Evolutionary conservation across 2,113 vertebrate genomes (phyloP).

Genomic region (Protobothrops mucrosquamatus): DNA sequence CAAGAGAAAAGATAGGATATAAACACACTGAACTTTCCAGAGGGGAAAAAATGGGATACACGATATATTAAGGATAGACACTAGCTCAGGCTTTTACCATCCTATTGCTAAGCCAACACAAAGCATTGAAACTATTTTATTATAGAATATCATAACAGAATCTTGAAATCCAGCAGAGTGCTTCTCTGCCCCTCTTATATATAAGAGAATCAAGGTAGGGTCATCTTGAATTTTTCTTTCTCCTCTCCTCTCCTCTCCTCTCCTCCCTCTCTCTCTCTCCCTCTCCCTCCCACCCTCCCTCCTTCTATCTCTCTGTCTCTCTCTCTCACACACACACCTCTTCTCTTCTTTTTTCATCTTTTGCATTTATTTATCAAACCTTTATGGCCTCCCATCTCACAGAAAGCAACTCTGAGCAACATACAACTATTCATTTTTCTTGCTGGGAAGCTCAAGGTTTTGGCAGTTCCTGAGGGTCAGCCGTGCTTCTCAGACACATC

Average conservation of each 20-base stretch:
- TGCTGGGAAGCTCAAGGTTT: conserved; percentile 27
- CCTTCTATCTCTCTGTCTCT: not conserved
- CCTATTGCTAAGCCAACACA: not conserved
- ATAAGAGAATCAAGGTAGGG: not conserved
- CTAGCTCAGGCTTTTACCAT: not conserved
- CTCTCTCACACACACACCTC: not conserved
- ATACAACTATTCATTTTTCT: not conserved
- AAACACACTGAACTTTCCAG: not conserved
- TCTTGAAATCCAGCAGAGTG: not conserved
- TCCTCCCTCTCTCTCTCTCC: no score
- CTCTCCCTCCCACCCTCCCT: accelerated
- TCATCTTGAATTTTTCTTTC: not conserved
- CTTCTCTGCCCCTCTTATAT: not conserved
- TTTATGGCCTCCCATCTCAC: not conserved
- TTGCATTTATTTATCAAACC: not conserved
- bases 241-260: no score
- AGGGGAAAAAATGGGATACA: not conserved
- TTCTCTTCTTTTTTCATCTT: not conserved
- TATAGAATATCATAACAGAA: not conserved
- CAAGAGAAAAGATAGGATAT: not conserved
- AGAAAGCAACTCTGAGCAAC: not conserved
- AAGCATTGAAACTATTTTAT: not conserved
- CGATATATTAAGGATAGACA: not conserved
- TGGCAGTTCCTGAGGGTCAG: conserved; percentile 20
- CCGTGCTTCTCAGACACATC: not conserved